Evolutionary conservation across 2,113 vertebrate genomes (phyloP), one percentile per base, ranked within the genome.

Genomic region (Gambusia holbrooki): DNA sequence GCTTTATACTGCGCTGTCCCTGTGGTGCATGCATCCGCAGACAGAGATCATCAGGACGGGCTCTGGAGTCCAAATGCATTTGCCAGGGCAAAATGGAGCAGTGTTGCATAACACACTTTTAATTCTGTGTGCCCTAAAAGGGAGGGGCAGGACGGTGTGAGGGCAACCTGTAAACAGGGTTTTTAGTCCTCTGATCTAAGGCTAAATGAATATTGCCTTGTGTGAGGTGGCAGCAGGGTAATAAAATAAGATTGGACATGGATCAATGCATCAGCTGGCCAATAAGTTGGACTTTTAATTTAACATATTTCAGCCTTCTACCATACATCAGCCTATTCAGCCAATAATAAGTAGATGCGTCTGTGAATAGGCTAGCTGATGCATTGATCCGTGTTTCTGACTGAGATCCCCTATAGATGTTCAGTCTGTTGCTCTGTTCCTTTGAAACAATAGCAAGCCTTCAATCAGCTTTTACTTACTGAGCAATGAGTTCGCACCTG

Each of bases 101-200:
- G 35, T 67, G 87, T 90, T 92, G 66, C 62, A 30, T 93, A 91
- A 93, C 37, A 14, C 22, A 22, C 78, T 13, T 68, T 82, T 86
- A 74, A 79, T 79, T 82, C 51, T 62, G 45, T 68, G 51, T 69
- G 67, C 62, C 60, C 60, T 79, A 32, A 45, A 82, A 58, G 42
- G 25, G 51, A 58, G 37, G 42, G 65, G 48, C n/a, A 61, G 71
- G 62, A 2, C 25, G 12, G 32, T n/a, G 63, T 4, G 33, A 37
- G 29, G n/a, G 32, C n/a, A 71, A 78, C 51, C 25, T 0, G 58
- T 69, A 48, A 75, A 58, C 67, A 7, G 30, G 61, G 40, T 54
- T 73, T 71, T 30, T 37, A 42, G 40, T 62, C 29, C 22, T 72
- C 5, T 62, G 33, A 71, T 66, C 37, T 79, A 37, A n/a, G 51